phyloP scores from a whole-genome alignment of 2,888 invertebrate species.

The Cheilosia soror region DNA sequence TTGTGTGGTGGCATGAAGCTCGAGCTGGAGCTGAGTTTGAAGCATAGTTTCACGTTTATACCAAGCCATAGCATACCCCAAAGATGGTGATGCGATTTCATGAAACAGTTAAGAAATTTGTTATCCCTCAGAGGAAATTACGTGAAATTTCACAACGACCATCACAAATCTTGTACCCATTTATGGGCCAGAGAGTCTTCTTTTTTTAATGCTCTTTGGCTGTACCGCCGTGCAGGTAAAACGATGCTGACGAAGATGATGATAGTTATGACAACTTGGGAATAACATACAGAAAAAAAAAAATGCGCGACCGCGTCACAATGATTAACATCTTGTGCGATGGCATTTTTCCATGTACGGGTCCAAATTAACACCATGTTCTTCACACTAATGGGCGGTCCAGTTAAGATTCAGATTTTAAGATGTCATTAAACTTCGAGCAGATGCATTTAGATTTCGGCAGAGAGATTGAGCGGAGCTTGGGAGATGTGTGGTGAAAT shows the following conservation, averaged over 20 bases:
- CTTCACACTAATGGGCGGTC: constrained; percentile 75
- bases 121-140: constrained; percentile 59
- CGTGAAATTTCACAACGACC: constrained; percentile 68
- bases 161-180: constrained; percentile 66
- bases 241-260: constrained; percentile 22
- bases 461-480: constrained; percentile 36
- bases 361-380: constrained; percentile 75
- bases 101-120: constrained; percentile 55
- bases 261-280: constrained; percentile 69
- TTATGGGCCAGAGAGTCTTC: constrained; percentile 33
- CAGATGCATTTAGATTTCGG: constrained; percentile 71
- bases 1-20: constrained; percentile 30
- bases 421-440: constrained; percentile 72
- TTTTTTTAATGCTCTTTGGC: constrained; percentile 41
- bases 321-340: constrained; percentile 70
- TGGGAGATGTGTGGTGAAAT: constrained; percentile 29
- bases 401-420: constrained; percentile 71
- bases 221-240: constrained; percentile 15
- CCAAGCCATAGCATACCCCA: background rate
- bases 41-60: constrained; percentile 36
- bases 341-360: constrained; percentile 70
- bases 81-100: constrained; percentile 54
- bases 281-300: constrained; percentile 51
- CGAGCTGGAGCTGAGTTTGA: background rate
- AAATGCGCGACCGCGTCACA: constrained; percentile 60